Evolutionary conservation across 2,113 vertebrate species (phyloP).

Genomic region (Nycticorax nycticorax): DNA sequence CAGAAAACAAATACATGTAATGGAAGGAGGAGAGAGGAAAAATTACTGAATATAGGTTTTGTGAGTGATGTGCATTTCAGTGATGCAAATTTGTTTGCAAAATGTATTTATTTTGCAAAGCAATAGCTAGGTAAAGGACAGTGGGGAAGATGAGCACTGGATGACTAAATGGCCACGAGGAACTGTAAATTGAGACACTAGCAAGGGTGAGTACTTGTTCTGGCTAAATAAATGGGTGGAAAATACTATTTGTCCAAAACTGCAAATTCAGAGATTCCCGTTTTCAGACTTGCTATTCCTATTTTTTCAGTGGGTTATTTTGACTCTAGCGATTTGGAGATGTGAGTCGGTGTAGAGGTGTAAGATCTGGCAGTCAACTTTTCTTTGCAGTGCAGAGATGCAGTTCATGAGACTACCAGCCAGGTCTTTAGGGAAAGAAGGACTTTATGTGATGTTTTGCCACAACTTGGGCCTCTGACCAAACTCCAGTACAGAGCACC

Average conservation of each 20-base stretch:
- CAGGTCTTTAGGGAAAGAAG: neutral
- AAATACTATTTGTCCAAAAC: neutral
- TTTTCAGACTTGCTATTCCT: neutral
- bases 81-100: neutral
- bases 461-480: neutral
- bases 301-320: neutral
- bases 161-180: neutral
- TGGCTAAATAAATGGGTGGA: neutral
- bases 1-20: neutral
- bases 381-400: neutral
- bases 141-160: neutral
- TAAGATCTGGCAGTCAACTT: neutral
- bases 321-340: neutral
- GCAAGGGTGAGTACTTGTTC: neutral
- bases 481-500: neutral
- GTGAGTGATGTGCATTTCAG: neutral
- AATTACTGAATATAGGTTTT: neutral
- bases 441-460: neutral
- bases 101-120: neutral
- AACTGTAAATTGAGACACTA: neutral
- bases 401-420: neutral
- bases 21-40: neutral
- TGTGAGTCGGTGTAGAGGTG: neutral
- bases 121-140: neutral
- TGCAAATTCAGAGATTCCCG: neutral